These are phyloP conservation scores for Tetragonula carbonaria DNA, from an alignment of 2,888 invertebrate species.

Conservation along the genomic window DNA sequence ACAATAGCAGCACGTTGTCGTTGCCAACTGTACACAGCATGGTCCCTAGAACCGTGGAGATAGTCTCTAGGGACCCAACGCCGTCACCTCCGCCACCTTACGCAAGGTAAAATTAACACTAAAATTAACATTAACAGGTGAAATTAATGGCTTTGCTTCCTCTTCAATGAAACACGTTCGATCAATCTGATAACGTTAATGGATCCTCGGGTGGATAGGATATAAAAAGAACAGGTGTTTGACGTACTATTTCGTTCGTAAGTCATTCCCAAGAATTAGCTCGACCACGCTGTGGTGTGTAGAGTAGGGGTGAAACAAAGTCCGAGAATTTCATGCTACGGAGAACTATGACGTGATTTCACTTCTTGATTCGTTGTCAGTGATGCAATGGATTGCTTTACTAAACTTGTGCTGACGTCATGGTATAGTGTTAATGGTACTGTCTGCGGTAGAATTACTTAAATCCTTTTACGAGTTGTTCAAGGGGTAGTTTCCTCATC, in stretches of 20 bases:
- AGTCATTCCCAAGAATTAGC: slow-evolving; percentile 1
- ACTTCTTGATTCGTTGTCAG: background rate
- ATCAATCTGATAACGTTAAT: too few species aligned
- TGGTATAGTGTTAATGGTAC: background rate
- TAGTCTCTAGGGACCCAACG: slow-evolving; percentile 72
- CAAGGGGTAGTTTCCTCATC: background rate
- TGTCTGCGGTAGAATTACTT: too few species aligned
- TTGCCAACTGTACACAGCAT: slow-evolving; percentile 65
- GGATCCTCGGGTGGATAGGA: background rate
- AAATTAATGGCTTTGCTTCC: background rate
- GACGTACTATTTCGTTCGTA: slow-evolving; percentile 4
- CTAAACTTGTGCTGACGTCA: slow-evolving; percentile 26
- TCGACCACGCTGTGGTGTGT: background rate
- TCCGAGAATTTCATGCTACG: background rate
- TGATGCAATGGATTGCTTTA: background rate
- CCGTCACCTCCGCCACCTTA: slow-evolving; percentile 81
- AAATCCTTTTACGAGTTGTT: background rate
- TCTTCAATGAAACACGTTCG: background rate
- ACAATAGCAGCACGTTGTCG: slow-evolving; percentile 66
- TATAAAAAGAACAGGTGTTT: background rate
- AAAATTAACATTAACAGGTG: slow-evolving; percentile 69
- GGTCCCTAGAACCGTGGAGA: slow-evolving; percentile 70
- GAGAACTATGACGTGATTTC: slow-evolving; percentile 27
- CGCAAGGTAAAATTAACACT: slow-evolving; percentile 75
- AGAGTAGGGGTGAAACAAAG: background rate